Conservation (phyloP, 2,797 vertebrate species). For the Ctenopoma kingsleyae region DNA sequence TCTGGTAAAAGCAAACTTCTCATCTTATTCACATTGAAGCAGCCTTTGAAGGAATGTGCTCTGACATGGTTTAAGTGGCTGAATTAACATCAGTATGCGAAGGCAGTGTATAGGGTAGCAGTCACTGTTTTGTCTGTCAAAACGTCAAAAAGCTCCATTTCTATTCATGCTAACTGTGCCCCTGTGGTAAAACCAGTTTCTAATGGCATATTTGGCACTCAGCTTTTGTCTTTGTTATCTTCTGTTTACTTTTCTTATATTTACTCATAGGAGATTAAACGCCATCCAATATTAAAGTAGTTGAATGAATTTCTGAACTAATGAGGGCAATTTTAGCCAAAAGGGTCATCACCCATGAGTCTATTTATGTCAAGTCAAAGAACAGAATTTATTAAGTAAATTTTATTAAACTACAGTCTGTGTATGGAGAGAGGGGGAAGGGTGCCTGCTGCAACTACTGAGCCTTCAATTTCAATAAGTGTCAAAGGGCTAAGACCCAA, state of each 20-base stretch:
- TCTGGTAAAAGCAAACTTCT: too few species aligned
- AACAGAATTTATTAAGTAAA: constrained; percentile 9
- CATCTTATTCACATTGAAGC: too few species aligned
- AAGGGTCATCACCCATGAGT: constrained; percentile 15
- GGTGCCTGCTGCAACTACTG: constrained; percentile 7
- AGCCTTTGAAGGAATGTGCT: too few species aligned
- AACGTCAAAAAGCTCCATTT: too few species aligned
- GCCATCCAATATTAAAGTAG: constrained; percentile 14
- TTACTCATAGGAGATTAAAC: constrained; percentile 18
- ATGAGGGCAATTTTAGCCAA: constrained; percentile 23
- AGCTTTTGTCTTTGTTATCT: not conserved
- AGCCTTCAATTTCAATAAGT: constrained; percentile 59
- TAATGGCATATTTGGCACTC: too few species aligned
- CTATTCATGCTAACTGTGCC: too few species aligned
- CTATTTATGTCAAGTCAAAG: constrained; percentile 10
- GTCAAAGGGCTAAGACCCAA: constrained; percentile 46
- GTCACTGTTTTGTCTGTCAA: too few species aligned
- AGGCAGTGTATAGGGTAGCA: too few species aligned
- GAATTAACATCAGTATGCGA: too few species aligned
- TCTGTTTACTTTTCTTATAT: constrained; percentile 10
- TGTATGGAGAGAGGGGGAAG: constrained; percentile 9
- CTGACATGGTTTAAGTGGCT: too few species aligned
- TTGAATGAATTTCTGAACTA: constrained; percentile 25
- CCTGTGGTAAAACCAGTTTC: too few species aligned
- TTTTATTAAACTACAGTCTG: constrained; percentile 1